phyloP scores from a whole-genome alignment of 2,113 vertebrate species.

The Carassius gibelio region DNA sequence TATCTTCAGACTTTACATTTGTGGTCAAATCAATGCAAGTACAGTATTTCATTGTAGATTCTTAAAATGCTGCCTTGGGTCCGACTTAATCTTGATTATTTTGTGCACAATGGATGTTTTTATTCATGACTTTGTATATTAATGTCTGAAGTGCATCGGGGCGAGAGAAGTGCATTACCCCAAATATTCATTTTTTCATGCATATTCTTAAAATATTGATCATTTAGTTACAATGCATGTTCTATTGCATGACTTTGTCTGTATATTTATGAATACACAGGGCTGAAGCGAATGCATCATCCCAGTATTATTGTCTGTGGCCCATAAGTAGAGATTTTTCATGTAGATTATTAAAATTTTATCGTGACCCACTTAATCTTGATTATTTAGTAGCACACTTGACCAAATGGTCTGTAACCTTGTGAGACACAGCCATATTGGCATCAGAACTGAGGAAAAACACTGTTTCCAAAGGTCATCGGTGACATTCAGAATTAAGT shows the following conservation, averaged over 20 bases:
- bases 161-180: background rate
- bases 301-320: background rate
- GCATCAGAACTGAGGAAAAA: conserved; percentile 2
- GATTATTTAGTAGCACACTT: background rate
- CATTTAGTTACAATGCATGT: too few species aligned
- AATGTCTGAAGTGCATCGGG: background rate
- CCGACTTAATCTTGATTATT: background rate
- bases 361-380: background rate
- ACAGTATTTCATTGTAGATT: background rate
- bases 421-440: background rate
- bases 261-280: background rate
- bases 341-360: background rate
- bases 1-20: background rate
- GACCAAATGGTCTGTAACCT: conserved; percentile 27
- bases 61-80: background rate
- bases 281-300: background rate
- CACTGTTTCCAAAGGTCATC: conserved; percentile 9
- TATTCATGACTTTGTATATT: background rate
- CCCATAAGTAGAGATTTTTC: background rate
- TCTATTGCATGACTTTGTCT: background rate
- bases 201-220: too few species aligned
- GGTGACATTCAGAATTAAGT: background rate
- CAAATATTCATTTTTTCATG: too few species aligned
- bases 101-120: background rate
- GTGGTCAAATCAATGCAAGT: background rate